Evolutionary conservation across 1,140 invertebrate genomes (phyloP), one percentile per base, ranked within the genome.

Genomic region (Diorhabda sublineata): DNA sequence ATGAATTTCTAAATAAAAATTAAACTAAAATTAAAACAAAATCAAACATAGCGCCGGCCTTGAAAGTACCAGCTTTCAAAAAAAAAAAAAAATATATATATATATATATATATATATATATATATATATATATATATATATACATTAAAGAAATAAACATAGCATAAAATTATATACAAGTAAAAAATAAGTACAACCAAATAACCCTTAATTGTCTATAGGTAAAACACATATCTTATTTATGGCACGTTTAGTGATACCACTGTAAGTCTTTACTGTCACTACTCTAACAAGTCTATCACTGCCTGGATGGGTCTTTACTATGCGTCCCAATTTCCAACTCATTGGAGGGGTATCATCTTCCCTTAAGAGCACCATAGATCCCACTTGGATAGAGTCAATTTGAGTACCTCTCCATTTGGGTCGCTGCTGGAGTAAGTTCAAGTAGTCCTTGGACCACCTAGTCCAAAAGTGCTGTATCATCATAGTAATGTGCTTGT

Each of bases 241-340:
- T 26, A 69, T 43, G 3, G 68, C 44, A 2, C 64, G 41, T 58
- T 45, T 59, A 4, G 60, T 41, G 42, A 45, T 58, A 42, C 58
- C 68, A 5, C 9, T 59, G 44, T 41, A 42, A 11, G 58, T 66
- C 3, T 43, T 3, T 7, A 69, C 64, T 7, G 47, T 11, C 7
- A 66, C 58, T 52, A 70, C 59, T 47, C 71, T 57, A 3, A 70
- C 64, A 5, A 72, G 3, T 44, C 61, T 57, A 63, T 72, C 71
- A 26, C 5, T 6, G 42, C 74, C 68, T 6, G 69, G 66, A 68
- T 76, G 69, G 26, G 76, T 61, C 68, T 73, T 84, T 61, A 83
- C 77, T 43, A 77, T 70, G 45, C 80, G 26, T 57, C 42, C 61
- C 61, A 52, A 11, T 26, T 6, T 45, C 61, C 61, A 63, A n/a